Conservation (phyloP, 2,797 vertebrate genomes). For the Eulemur coronatus region DNA sequence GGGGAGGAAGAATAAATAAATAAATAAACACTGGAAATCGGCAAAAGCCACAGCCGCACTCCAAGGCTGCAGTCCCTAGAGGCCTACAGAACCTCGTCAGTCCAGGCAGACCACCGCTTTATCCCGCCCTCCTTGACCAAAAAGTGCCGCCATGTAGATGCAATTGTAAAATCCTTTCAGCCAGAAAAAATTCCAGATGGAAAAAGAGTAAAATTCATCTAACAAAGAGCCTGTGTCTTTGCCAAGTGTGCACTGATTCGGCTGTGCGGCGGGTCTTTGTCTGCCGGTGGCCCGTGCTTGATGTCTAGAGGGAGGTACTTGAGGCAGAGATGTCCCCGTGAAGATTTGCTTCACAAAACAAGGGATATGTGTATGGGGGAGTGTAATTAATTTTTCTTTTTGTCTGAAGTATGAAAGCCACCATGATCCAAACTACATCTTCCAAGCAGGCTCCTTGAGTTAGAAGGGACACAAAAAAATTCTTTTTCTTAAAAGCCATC, state of each 20-base stretch:
- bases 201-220: not conserved
- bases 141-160: not conserved
- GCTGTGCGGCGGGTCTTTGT: not conserved
- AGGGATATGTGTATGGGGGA: not conserved
- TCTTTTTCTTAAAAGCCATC: not conserved
- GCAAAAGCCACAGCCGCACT: not conserved
- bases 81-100: not conserved
- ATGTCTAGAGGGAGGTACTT: not conserved
- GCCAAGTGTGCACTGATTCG: not conserved
- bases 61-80: not conserved
- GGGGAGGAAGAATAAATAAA: not conserved
- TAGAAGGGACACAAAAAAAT: not conserved
- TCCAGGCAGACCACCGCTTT: not conserved
- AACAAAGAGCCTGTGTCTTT: not conserved
- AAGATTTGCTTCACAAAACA: constrained; percentile 4
- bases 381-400: not conserved
- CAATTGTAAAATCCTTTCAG: not conserved
- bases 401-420: not conserved
- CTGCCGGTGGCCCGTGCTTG: not conserved
- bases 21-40: not conserved
- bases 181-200: constrained; percentile 20
- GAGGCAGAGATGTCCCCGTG: not conserved
- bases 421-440: not conserved
- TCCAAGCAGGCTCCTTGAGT: not conserved
- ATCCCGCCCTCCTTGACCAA: not conserved